Conservation (phyloP, 2,797 vertebrate species). For the Crotalus adamanteus region DNA sequence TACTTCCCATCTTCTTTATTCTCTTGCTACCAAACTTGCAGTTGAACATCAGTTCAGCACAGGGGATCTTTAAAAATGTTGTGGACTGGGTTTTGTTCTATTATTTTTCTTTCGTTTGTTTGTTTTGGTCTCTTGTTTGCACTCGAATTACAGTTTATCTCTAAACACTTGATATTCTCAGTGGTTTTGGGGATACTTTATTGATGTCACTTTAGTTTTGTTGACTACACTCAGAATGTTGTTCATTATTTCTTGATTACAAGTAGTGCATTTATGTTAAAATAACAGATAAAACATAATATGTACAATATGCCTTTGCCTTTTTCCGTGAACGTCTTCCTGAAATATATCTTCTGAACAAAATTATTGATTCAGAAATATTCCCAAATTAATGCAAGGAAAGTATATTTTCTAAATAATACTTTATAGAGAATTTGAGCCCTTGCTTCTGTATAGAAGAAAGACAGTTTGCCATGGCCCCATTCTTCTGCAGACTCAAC, state of each 20-base stretch:
- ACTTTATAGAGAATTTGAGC: slow-evolving; percentile 36
- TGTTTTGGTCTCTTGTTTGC: slow-evolving; percentile 39
- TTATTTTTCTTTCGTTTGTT: slow-evolving; percentile 35
- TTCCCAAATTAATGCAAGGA: slow-evolving; percentile 38
- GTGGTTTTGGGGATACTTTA: slow-evolving; percentile 49
- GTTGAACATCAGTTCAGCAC: slow-evolving; percentile 63
- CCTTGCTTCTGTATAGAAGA: neutral
- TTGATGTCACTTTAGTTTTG: slow-evolving; percentile 32
- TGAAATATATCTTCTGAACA: slow-evolving; percentile 43
- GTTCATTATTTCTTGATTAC: slow-evolving; percentile 47
- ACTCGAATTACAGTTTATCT: slow-evolving; percentile 52
- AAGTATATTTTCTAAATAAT: slow-evolving; percentile 22
- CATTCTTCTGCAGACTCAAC: neutral
- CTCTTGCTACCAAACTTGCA: slow-evolving; percentile 68
- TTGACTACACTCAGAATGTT: slow-evolving; percentile 29
- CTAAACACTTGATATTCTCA: slow-evolving; percentile 44
- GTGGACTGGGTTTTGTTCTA: slow-evolving; percentile 41
- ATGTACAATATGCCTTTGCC: slow-evolving; percentile 33
- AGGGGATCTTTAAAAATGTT: slow-evolving; percentile 61
- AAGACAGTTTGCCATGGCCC: neutral
- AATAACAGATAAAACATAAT: slow-evolving; percentile 38
- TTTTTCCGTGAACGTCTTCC: slow-evolving; percentile 32
- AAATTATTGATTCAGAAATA: slow-evolving; percentile 30
- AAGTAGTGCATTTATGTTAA: slow-evolving; percentile 48
- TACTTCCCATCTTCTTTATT: slow-evolving; percentile 73